Conservation (phyloP, 1,140 invertebrate species). For the Parapsyche elsis region DNA sequence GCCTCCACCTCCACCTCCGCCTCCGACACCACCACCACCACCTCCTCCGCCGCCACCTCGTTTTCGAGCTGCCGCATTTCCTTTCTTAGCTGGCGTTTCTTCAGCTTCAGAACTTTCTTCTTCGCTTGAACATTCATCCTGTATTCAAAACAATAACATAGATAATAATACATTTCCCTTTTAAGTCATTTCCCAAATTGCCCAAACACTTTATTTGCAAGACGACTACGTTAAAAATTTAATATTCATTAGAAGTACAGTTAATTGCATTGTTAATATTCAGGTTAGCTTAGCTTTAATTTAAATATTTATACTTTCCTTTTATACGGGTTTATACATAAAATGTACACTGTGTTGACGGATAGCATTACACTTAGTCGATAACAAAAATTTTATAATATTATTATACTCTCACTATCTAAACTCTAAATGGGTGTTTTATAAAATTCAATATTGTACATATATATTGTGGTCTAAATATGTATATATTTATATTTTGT, state of each 20-base stretch:
- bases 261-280: constrained; percentile 26
- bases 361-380: too few relatives aligned
- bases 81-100: background rate
- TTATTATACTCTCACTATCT: too few relatives aligned
- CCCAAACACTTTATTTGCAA: constrained; percentile 14
- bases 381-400: too few relatives aligned
- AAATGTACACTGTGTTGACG: too few relatives aligned
- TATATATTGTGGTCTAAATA: too few relatives aligned
- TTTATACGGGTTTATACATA: background rate
- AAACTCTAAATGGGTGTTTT: too few relatives aligned
- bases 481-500: too few relatives aligned
- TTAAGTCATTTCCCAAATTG: background rate
- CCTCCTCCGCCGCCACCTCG: background rate
- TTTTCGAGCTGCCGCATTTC: background rate
- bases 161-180: background rate
- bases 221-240: background rate
- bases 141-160: background rate
- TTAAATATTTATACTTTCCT: background rate
- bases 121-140: constrained; percentile 28
- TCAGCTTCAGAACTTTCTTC: constrained; percentile 50
- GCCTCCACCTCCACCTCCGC: background rate
- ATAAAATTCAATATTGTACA: too few relatives aligned
- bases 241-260: background rate
- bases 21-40: background rate
- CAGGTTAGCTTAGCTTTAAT: background rate